Conservation (phyloP, 1,140 invertebrate genomes). For the Bicyclus anynana region DNA sequence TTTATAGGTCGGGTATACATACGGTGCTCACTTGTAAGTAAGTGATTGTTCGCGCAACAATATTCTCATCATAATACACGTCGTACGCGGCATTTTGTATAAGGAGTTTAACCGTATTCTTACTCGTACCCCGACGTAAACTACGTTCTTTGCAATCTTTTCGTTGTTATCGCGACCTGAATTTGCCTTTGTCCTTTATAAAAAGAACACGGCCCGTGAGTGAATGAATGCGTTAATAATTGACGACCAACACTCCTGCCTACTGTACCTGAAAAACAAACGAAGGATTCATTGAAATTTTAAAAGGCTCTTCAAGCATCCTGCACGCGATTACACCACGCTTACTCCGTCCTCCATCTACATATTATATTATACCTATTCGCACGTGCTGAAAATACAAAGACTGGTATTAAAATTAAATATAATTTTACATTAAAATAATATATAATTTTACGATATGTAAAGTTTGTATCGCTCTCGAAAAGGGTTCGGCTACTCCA, state of each 20-base stretch:
- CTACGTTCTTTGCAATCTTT: slow-evolving; percentile 60
- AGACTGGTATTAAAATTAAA: too few species aligned
- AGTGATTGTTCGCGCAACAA: neutral
- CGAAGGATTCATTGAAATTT: neutral
- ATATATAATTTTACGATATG: too few species aligned
- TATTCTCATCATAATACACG: too few species aligned
- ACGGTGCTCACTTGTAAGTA: too few species aligned
- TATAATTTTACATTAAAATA: too few species aligned
- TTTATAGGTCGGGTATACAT: too few species aligned
- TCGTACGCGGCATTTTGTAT: slow-evolving; percentile 41
- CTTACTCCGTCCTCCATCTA: too few species aligned
- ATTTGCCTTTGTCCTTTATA: slow-evolving; percentile 64
- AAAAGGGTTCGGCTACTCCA: too few species aligned
- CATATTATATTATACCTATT: neutral
- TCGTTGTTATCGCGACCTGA: slow-evolving; percentile 63
- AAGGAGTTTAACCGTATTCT: slow-evolving; percentile 53
- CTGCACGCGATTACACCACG: neutral
- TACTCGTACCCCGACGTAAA: slow-evolving; percentile 47
- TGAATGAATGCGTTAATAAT: slow-evolving; percentile 67
- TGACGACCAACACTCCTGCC: slow-evolving; percentile 51
- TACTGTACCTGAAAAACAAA: slow-evolving; percentile 14
- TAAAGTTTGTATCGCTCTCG: too few species aligned
- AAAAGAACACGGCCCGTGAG: slow-evolving; percentile 62
- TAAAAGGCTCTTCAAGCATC: neutral
- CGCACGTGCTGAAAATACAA: too few species aligned